Conservation (phyloP, 2,888 invertebrate genomes). For the Colletes collaris region DNA sequence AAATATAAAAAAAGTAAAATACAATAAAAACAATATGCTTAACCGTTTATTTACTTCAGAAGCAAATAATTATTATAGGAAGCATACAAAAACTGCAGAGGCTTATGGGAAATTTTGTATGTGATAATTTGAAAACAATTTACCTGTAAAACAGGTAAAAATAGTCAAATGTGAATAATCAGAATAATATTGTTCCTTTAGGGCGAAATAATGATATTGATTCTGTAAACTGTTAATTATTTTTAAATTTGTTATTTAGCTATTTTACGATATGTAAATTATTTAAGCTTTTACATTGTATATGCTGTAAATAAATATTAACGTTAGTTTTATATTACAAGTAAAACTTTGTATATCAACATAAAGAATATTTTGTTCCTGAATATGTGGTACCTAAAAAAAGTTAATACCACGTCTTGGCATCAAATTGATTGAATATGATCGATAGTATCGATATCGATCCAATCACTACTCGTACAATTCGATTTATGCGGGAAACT, state of each 20-base stretch:
- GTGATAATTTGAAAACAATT: neutral
- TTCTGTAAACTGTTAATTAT: conserved; percentile 3
- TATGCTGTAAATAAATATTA: conserved; percentile 26
- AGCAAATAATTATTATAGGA: neutral
- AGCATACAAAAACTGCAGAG: neutral
- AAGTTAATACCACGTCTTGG: neutral
- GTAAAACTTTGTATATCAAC: neutral
- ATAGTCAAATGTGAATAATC: neutral
- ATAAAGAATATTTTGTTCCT: neutral
- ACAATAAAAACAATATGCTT: conserved; percentile 3
- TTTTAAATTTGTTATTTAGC: conserved; percentile 19
- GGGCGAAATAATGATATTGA: conserved; percentile 1
- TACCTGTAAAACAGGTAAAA: neutral
- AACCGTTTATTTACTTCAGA: conserved; percentile 8
- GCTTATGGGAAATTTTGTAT: conserved; percentile 5
- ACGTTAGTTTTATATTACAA: conserved; percentile 6
- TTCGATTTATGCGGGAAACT: too few species aligned
- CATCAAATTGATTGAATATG: too few species aligned
- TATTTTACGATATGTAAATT: conserved; percentile 6
- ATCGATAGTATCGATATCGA: too few species aligned
- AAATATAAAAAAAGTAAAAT: neutral
- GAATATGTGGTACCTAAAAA: neutral
- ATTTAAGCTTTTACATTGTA: conserved; percentile 7
- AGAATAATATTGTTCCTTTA: conserved; percentile 1
- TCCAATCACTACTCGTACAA: too few species aligned